Evolutionary conservation across 2,888 invertebrate genomes (phyloP).

Genomic region (Geophilus truncorum): DNA sequence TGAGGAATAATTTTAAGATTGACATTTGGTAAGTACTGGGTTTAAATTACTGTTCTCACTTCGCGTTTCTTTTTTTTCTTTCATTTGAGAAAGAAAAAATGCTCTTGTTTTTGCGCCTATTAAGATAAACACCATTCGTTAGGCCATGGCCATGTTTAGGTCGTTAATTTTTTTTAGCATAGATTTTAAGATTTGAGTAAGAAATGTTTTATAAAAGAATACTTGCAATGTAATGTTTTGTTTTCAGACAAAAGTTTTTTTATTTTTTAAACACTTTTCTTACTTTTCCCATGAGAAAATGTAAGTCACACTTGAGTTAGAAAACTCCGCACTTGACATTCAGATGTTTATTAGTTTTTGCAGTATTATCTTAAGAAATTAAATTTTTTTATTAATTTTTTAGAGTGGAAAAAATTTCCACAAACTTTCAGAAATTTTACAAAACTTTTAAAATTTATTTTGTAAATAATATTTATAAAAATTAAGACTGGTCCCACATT

Average conservation of each 20-base stretch:
- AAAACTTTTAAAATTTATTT: no score
- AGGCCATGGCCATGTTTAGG: neutral
- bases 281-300: neutral
- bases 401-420: neutral
- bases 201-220: no score
- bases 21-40: neutral
- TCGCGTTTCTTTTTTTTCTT: neutral
- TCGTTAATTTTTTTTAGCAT: neutral
- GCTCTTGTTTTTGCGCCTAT: neutral
- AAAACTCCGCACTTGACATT: neutral
- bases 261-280: no score
- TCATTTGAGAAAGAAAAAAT: neutral
- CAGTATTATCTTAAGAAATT: neutral
- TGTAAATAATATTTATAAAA: no score
- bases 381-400: neutral
- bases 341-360: neutral
- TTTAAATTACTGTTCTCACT: neutral
- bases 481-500: no score
- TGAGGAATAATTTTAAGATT: neutral
- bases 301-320: constrained; percentile 8
- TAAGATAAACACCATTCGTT: neutral
- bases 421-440: neutral
- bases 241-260: no score
- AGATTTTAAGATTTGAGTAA: no score
- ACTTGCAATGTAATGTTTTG: no score